Evolutionary conservation across 2,113 vertebrate species (phyloP).

Genomic region (Semicossyphus pulcher): DNA sequence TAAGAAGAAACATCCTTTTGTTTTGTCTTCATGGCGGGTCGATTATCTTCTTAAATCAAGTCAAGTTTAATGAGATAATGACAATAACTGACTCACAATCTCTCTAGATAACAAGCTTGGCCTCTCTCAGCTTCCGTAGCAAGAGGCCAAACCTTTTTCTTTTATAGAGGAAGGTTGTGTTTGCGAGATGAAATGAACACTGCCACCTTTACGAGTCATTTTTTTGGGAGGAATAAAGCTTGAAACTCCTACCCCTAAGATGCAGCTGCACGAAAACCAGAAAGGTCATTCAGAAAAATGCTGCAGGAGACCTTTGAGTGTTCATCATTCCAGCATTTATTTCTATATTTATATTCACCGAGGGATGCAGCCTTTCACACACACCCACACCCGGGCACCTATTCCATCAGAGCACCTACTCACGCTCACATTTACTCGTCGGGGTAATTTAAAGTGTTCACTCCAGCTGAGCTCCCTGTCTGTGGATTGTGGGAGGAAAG

Average conservation of each 20-base stretch:
- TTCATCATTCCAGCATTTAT: not conserved
- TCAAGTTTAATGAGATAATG: not conserved
- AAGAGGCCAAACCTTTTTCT: not conserved
- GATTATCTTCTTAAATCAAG: not conserved
- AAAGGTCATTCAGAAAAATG: not conserved
- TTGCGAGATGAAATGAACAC: not conserved
- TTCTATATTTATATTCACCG: not conserved
- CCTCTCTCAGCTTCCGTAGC: not conserved
- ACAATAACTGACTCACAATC: not conserved
- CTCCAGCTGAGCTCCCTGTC: conserved; percentile 43
- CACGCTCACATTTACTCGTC: conserved; percentile 7
- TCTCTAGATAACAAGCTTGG: not conserved
- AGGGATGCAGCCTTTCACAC: conserved; percentile 6
- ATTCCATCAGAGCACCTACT: conserved; percentile 41
- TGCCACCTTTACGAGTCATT: not conserved
- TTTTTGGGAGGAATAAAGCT: not conserved
- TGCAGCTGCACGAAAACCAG: not conserved
- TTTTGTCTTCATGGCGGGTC: not conserved
- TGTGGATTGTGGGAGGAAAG: conserved; percentile 59
- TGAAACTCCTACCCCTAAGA: not conserved
- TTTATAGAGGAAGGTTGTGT: not conserved
- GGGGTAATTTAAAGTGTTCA: conserved; percentile 54
- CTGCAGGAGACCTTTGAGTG: not conserved
- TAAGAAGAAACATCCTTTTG: not conserved
- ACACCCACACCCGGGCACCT: conserved; percentile 16